These are phyloP conservation scores for Diloba caeruleocephala DNA, from an alignment of 2,888 invertebrate genomes.

Conservation along the genomic window DNA sequence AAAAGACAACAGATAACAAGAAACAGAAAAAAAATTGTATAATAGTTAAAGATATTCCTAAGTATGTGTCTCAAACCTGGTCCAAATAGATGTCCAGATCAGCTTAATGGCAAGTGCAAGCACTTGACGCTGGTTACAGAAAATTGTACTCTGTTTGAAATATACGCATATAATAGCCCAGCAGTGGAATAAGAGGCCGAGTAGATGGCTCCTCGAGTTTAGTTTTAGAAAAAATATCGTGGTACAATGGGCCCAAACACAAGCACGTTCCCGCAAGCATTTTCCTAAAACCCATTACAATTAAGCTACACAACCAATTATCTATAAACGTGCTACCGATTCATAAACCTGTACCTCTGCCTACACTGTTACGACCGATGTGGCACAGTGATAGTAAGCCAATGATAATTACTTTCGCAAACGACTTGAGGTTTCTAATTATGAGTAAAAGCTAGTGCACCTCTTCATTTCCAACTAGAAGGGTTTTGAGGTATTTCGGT, in stretches of 20 bases:
- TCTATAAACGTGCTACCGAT: conserved; percentile 46
- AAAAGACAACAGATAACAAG: too few species aligned
- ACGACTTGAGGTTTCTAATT: conserved; percentile 12
- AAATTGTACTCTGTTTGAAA: too few species aligned
- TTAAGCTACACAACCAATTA: conserved; percentile 50
- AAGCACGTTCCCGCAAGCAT: conserved; percentile 29
- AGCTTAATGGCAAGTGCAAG: too few species aligned
- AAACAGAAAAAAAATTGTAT: too few species aligned
- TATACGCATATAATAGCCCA: too few species aligned
- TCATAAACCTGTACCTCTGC: conserved; percentile 29
- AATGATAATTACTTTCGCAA: conserved; percentile 39
- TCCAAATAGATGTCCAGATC: too few species aligned
- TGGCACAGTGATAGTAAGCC: conserved; percentile 29
- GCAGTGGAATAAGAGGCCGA: too few species aligned
- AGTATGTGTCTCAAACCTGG: too few species aligned
- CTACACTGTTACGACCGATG: conserved; percentile 28
- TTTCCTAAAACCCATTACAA: conserved; percentile 49
- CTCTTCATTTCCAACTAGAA: neutral
- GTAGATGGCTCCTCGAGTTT: neutral
- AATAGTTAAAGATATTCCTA: too few species aligned
- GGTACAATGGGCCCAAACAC: conserved; percentile 9
- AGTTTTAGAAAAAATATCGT: neutral
- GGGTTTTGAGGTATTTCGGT: too few species aligned
- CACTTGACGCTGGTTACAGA: too few species aligned
- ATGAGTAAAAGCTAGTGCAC: conserved; percentile 12